Evolutionary conservation across 2,113 vertebrate species (phyloP).

Genomic region (Osmerus mordax): DNA sequence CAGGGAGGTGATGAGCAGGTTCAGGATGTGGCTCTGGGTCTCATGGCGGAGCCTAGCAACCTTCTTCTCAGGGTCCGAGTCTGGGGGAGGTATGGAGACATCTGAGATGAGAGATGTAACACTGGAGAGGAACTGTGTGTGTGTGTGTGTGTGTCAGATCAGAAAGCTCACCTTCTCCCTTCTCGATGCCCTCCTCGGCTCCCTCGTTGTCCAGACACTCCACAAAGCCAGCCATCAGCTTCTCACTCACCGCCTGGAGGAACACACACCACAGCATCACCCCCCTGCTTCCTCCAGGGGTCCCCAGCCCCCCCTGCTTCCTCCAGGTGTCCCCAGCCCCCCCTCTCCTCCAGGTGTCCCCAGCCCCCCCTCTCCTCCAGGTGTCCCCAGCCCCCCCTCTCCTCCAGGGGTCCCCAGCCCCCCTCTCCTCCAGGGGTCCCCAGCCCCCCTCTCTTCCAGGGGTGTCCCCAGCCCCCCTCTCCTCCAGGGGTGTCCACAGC

Average conservation of each 20-base stretch:
- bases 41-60: slow-evolving; percentile 81
- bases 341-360: not conserved
- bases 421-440: too few relatives aligned
- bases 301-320: not conserved
- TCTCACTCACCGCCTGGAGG: slow-evolving; percentile 83
- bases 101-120: not conserved
- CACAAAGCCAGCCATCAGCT: slow-evolving; percentile 96
- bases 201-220: slow-evolving; percentile 95
- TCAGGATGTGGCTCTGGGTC: slow-evolving; percentile 94
- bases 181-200: slow-evolving; percentile 83
- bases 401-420: not conserved
- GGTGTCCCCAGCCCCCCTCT: too few relatives aligned
- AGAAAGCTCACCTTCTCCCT: slow-evolving; percentile 78
- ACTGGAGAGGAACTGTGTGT: not conserved
- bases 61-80: slow-evolving; percentile 76
- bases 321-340: too few relatives aligned
- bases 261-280: not conserved
- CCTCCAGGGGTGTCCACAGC: too few relatives aligned
- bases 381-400: not conserved
- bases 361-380: not conserved
- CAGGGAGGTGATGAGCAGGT: slow-evolving; percentile 93
- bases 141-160: not conserved
- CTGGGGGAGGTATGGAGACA: slow-evolving; percentile 28
- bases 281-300: too few relatives aligned
- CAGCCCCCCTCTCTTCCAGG: not conserved